phyloP scores from a whole-genome alignment of 2,888 invertebrate genomes.

The Drosophila subquinaria region DNA sequence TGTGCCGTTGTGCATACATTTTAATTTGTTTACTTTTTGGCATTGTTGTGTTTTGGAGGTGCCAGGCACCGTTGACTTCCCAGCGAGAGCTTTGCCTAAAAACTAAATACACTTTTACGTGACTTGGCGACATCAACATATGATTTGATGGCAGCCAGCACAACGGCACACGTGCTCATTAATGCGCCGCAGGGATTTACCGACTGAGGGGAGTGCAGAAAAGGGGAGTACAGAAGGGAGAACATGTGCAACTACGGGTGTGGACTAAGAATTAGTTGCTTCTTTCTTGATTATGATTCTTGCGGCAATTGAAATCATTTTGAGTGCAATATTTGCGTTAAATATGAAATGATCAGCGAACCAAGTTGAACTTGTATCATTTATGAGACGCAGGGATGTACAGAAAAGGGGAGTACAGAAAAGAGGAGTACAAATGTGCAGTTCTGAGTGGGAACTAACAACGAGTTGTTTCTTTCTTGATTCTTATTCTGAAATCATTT shows the following conservation, averaged over 20 bases:
- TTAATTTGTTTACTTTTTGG: slow-evolving; percentile 77
- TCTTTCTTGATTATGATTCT: slow-evolving; percentile 1
- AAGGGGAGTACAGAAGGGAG: not conserved
- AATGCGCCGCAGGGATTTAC: slow-evolving; percentile 36
- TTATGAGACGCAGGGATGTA: slow-evolving; percentile 38
- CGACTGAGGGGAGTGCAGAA: not conserved
- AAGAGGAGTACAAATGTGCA: not conserved
- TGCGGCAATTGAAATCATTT: slow-evolving; percentile 17
- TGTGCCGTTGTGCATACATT: slow-evolving; percentile 71
- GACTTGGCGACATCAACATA: slow-evolving; percentile 74
- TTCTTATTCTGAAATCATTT: too few relatives aligned
- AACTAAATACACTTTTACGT: slow-evolving; percentile 78
- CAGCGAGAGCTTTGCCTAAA: slow-evolving; percentile 41
- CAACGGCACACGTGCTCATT: slow-evolving; percentile 52
- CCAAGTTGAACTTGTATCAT: slow-evolving; percentile 25
- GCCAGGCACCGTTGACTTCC: slow-evolving; percentile 52
- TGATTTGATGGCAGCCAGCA: slow-evolving; percentile 60
- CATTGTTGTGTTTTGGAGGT: slow-evolving; percentile 57
- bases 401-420: not conserved
- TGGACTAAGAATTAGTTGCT: slow-evolving; percentile 10
- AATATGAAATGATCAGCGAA: too few relatives aligned
- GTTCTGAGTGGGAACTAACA: not conserved
- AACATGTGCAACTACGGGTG: slow-evolving; percentile 10
- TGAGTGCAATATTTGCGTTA: not conserved
- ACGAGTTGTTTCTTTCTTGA: too few relatives aligned